phyloP scores from a whole-genome alignment of 1,140 invertebrate species.

The Spodoptera litura region DNA sequence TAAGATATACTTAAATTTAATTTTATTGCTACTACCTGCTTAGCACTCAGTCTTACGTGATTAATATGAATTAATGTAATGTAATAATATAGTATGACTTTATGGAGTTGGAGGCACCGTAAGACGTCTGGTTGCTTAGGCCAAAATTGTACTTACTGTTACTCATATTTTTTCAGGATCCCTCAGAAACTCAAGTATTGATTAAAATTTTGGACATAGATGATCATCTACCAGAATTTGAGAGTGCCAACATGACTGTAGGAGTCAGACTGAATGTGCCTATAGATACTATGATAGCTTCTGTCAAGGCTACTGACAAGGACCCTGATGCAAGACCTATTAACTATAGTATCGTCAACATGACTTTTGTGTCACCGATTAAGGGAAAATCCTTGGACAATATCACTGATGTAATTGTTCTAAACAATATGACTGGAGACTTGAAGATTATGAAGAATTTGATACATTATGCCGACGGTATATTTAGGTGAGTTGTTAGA shows the following conservation, averaged over 20 bases:
- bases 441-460: conserved; percentile 90
- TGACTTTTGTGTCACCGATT: conserved; percentile 89
- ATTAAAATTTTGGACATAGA: conserved; percentile 91
- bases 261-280: conserved; percentile 92
- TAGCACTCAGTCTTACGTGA: too few relatives aligned
- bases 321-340: conserved; percentile 90
- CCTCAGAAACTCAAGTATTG: conserved; percentile 89
- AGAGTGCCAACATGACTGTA: conserved; percentile 89
- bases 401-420: conserved; percentile 84
- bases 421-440: conserved; percentile 90
- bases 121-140: too few relatives aligned
- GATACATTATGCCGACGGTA: conserved; percentile 90
- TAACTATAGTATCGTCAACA: conserved; percentile 88
- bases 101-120: too few relatives aligned
- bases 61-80: too few relatives aligned
- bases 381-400: conserved; percentile 85
- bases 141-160: too few relatives aligned
- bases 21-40: too few relatives aligned
- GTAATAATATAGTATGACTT: too few relatives aligned
- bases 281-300: conserved; percentile 90
- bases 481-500: conserved; percentile 81
- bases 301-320: conserved; percentile 88
- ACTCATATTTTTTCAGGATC: conserved; percentile 85
- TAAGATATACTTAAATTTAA: conserved; percentile 58
- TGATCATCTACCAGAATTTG: conserved; percentile 91